A percentile compares a stretch with the other conserved stretches of the same genome.
Evolutionary conservation across 2,797 vertebrate species (phyloP).

Genomic region (Smutsia temminckii): DNA sequence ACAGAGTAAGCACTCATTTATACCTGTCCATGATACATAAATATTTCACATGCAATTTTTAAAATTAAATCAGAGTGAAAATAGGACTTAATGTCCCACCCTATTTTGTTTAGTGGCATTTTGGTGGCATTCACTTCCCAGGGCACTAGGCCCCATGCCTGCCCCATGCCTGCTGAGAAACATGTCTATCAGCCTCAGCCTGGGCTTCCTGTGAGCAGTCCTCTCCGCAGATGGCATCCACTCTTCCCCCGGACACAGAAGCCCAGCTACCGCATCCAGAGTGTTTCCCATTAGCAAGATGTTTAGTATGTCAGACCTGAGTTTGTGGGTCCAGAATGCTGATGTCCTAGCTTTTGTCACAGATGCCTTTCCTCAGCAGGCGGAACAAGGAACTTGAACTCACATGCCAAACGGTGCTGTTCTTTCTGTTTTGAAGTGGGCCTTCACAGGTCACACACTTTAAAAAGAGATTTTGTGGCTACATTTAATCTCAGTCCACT

Average conservation of each 20-base stretch:
- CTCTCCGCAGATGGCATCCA: neutral
- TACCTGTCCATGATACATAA: neutral
- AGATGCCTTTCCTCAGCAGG: neutral
- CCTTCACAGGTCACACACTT: constrained; percentile 71
- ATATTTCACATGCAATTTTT: neutral
- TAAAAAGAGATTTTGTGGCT: constrained; percentile 65
- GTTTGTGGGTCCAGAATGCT: neutral
- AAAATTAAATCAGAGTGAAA: neutral
- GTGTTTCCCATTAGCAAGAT: neutral
- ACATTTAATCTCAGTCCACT: constrained; percentile 69
- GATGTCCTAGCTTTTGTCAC: neutral
- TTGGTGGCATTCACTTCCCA: neutral
- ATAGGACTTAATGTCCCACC: neutral
- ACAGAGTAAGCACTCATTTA: neutral
- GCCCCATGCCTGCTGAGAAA: neutral
- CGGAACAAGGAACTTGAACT: constrained; percentile 28
- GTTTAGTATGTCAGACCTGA: neutral
- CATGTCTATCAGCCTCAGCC: neutral
- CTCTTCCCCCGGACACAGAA: neutral
- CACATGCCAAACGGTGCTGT: constrained; percentile 64
- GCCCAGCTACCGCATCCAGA: neutral
- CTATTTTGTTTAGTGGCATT: neutral
- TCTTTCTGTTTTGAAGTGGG: neutral
- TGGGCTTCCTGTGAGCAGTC: neutral
- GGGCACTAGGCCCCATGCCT: fast-evolving